Percentiles rank a stretch among this genome's conserved stretches.
phyloP scores from a whole-genome alignment of 2,797 vertebrate species.

The Ctenopoma kingsleyae region DNA sequence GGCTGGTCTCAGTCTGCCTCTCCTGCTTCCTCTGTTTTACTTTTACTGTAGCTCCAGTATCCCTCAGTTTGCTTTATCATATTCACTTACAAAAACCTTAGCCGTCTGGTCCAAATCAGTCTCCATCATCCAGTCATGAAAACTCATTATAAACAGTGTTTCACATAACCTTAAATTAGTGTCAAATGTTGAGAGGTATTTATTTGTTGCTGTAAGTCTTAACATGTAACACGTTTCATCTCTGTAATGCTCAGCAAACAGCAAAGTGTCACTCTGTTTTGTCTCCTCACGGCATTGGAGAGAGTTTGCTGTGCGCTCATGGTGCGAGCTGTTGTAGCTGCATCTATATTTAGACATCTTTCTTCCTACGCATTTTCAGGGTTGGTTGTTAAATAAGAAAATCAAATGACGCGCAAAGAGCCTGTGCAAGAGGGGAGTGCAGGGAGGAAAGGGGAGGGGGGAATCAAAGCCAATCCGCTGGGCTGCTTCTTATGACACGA shows the following conservation, averaged over 20 bases:
- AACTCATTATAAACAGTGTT: not conserved
- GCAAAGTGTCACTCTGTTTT: constrained; percentile 72
- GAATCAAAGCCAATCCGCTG: constrained; percentile 79
- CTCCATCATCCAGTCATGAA: constrained; percentile 5
- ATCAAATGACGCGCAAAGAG: constrained; percentile 86
- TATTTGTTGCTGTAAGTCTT: constrained; percentile 5
- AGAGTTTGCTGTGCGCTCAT: constrained; percentile 71
- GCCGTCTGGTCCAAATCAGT: constrained; percentile 1
- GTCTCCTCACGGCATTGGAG: constrained; percentile 72
- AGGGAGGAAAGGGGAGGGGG: constrained; percentile 73
- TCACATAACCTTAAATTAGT: constrained; percentile 19
- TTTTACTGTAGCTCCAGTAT: constrained; percentile 41
- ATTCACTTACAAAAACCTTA: not conserved
- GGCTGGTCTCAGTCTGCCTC: constrained; percentile 56
- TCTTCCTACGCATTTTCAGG: constrained; percentile 89
- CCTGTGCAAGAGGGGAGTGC: constrained; percentile 64
- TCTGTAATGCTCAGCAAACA: constrained; percentile 52
- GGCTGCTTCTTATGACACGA: constrained; percentile 71
- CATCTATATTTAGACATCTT: constrained; percentile 88
- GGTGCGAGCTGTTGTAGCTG: constrained; percentile 84
- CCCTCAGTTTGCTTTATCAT: constrained; percentile 23
- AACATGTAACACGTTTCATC: constrained; percentile 2
- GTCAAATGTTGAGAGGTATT: not conserved
- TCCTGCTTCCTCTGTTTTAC: constrained; percentile 45
- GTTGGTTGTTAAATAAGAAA: constrained; percentile 90